These are phyloP conservation scores for Megaceryle maxima DNA, from an alignment of 2,113 vertebrate genomes.

Conservation along the genomic window DNA sequence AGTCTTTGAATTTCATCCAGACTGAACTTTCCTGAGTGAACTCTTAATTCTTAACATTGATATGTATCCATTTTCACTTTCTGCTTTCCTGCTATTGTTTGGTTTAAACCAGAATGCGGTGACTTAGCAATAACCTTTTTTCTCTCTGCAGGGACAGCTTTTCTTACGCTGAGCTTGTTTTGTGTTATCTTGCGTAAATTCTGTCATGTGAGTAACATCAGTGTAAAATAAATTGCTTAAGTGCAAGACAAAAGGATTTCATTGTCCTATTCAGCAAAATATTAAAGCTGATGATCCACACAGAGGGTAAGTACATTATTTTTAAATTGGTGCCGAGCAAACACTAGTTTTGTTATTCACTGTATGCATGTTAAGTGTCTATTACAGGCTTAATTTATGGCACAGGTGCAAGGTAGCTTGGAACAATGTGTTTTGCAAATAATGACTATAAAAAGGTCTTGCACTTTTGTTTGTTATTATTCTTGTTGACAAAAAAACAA, in stretches of 20 bases:
- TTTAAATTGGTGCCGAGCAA: slow-evolving; percentile 38
- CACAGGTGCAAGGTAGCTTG: not conserved
- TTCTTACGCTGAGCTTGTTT: not conserved
- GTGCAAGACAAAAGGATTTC: slow-evolving; percentile 42
- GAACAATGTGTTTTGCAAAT: not conserved
- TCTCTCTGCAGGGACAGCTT: not conserved
- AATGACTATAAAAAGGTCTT: not conserved
- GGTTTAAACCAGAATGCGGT: not conserved
- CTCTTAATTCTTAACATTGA: slow-evolving; percentile 22
- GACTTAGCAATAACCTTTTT: slow-evolving; percentile 5
- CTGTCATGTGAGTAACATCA: not conserved
- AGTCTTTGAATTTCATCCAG: not conserved
- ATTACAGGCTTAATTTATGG: slow-evolving; percentile 13
- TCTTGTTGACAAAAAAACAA: slow-evolving; percentile 43
- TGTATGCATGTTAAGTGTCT: not conserved
- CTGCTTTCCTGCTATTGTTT: not conserved
- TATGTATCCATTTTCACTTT: not conserved
- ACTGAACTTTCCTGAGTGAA: slow-evolving; percentile 1
- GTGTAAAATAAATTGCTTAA: not conserved
- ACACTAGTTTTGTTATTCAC: not conserved
- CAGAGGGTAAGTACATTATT: slow-evolving; percentile 42
- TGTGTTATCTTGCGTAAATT: not conserved
- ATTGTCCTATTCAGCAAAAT: slow-evolving; percentile 38
- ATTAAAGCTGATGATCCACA: slow-evolving; percentile 43
- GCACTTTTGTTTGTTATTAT: not conserved